Conservation (phyloP, 1,140 invertebrate genomes). For the Cydia strobilella region DNA sequence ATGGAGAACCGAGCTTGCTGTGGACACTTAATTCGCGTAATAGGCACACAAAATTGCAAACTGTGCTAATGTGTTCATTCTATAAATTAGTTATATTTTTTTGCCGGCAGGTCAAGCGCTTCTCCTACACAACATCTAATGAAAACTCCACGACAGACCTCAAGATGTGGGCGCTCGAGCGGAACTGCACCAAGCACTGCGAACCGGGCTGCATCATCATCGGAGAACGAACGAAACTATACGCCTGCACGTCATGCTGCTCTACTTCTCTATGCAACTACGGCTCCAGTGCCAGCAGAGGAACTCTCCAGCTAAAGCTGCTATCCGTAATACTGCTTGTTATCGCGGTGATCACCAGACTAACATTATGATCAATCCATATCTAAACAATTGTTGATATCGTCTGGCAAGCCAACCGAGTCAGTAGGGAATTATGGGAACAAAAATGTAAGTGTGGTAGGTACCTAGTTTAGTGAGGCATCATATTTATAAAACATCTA, state of each 20-base stretch:
- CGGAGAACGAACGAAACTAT: constrained; percentile 91
- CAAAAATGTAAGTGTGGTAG: too few species aligned
- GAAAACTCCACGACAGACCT: constrained; percentile 88
- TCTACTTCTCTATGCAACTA: constrained; percentile 88
- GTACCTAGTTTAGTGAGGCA: too few species aligned
- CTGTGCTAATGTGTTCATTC: not conserved
- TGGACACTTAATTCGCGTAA: too few species aligned
- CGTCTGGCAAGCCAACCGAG: not conserved
- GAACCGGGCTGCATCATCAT: constrained; percentile 93
- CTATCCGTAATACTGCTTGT: constrained; percentile 2
- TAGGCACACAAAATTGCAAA: too few species aligned
- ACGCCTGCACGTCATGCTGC: constrained; percentile 91
- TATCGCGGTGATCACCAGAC: not conserved
- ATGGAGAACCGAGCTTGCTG: too few species aligned
- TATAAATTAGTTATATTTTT: constrained; percentile 23
- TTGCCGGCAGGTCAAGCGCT: constrained; percentile 86
- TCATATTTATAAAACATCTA: too few species aligned
- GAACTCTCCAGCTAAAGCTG: not conserved
- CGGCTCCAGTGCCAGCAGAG: constrained; percentile 78
- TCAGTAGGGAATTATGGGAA: not conserved
- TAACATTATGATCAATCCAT: constrained; percentile 36
- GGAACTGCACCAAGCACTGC: constrained; percentile 90
- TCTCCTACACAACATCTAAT: constrained; percentile 90
- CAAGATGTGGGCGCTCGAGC: constrained; percentile 90
- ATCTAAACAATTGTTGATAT: constrained; percentile 29